Conservation (phyloP, 2,797 vertebrate species). For the Micropoecilia bifurca region DNA sequence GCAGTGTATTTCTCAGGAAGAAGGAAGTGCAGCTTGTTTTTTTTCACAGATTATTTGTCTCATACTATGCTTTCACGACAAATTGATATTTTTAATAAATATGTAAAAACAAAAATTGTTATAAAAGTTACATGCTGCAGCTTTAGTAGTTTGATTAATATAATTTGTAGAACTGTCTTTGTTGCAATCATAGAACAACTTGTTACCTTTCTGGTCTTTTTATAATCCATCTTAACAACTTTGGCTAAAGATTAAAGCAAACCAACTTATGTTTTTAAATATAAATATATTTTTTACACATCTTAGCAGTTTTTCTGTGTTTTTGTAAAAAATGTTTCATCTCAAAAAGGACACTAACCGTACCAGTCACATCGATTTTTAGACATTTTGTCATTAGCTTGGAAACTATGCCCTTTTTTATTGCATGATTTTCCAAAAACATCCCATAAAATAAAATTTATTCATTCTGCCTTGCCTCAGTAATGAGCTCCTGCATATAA, state of each 20-base stretch:
- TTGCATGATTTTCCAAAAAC: not conserved
- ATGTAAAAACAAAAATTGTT: too few species aligned
- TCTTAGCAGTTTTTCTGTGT: not conserved
- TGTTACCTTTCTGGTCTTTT: too few species aligned
- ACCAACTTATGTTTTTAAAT: not conserved
- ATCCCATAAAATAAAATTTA: not conserved
- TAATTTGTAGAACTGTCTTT: not conserved
- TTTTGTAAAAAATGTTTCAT: not conserved
- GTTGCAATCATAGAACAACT: not conserved
- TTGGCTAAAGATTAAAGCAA: not conserved
- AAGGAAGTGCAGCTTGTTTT: too few species aligned
- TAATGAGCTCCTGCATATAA: conserved; percentile 78
- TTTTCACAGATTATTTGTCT: too few species aligned
- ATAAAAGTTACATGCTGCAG: too few species aligned
- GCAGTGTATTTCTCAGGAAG: too few species aligned
- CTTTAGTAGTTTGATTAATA: not conserved
- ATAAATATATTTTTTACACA: not conserved
- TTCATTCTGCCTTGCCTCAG: conserved; percentile 57
- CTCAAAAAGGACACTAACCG: not conserved
- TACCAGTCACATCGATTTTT: not conserved
- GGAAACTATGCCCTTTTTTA: not conserved
- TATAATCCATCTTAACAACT: too few species aligned
- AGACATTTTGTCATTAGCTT: not conserved
- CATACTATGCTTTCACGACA: too few species aligned
- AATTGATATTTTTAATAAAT: too few species aligned